Percentiles rank a stretch among this genome's conserved stretches.
phyloP scores from a whole-genome alignment of 2,113 vertebrate genomes.

The Sinocyclocheilus grahami region DNA sequence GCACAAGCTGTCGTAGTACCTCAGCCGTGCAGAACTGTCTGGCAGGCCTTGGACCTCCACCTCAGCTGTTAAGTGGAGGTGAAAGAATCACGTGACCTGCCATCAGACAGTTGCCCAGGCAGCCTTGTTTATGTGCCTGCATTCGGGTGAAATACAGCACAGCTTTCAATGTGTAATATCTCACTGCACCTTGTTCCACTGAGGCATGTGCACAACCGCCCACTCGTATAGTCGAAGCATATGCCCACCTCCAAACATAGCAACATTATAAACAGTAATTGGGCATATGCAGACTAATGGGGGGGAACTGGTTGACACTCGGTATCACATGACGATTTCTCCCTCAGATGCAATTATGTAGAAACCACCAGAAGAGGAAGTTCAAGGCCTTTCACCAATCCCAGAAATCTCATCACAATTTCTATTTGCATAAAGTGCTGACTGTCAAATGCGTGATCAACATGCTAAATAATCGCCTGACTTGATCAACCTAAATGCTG shows the following conservation, averaged over 20 bases:
- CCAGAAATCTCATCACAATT: neutral
- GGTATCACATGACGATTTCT: neutral
- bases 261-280: constrained; percentile 52
- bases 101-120: constrained; percentile 58
- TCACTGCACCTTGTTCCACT: constrained; percentile 49
- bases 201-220: constrained; percentile 39
- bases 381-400: constrained; percentile 17
- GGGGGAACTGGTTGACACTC: constrained; percentile 2
- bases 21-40: constrained; percentile 64
- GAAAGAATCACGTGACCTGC: constrained; percentile 53
- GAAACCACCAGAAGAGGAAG: neutral
- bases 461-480: neutral
- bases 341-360: constrained; percentile 5
- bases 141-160: constrained; percentile 58
- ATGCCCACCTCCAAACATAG: constrained; percentile 46
- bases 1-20: constrained; percentile 63
- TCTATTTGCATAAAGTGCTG: neutral
- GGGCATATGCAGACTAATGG: constrained; percentile 1
- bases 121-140: constrained; percentile 51
- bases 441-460: neutral
- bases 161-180: constrained; percentile 56
- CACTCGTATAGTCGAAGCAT: constrained; percentile 45
- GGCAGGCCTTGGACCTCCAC: constrained; percentile 58
- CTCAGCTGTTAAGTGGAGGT: constrained; percentile 62
- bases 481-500: neutral